Base-by-base conservation (phyloP, 2,888 invertebrate genomes). In the Drosophila multiciliata region DNA sequence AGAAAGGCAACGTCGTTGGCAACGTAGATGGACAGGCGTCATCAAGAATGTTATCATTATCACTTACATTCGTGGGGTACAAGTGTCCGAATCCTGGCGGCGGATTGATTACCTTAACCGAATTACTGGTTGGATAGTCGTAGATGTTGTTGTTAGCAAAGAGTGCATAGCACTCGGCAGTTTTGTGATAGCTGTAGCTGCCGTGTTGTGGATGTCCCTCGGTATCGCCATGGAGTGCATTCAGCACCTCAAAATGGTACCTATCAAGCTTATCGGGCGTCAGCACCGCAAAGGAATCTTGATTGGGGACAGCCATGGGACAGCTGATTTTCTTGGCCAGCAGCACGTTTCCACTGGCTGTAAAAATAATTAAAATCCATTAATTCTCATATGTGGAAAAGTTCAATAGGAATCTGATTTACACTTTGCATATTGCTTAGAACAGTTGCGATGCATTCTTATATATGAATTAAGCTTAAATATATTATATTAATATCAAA, bases 81-180 rank as follows among this genome's bases (percentile, higher is more conserved):
- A 55, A n/a, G n/a, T n/a, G 68, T 40, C 78, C 84, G 23, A 78
- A 67, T 15, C 78, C 86, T 0, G 83, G 83, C 1, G 85, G 69
- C 15, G 68, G 42, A 1, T 15, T 4, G 3, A 6, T 9, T 40
- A 5, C n/a, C 3, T 1, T 15, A 6, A 9, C 20, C 20, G 15
- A n/a, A 42, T 32, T 20, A n/a, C 40, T 20, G 12, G 1, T 29
- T n/a, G 48, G 48, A 29, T 23, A 35, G 33, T n/a, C n/a, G n/a
- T n/a, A n/a, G n/a, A n/a, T n/a, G n/a, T n/a, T n/a, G n/a, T n/a
- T n/a, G n/a, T n/a, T n/a, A n/a, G n/a, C n/a, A n/a, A n/a, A n/a
- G n/a, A n/a, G 45, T 0, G 91, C 91, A 66, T 92, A 93, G 6
- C 90, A 87, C 67, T 93, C 92, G 8, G 93, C 92, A 0, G 91